phyloP scores from a whole-genome alignment of 2,797 vertebrate species.

The Chelmon rostratus region DNA sequence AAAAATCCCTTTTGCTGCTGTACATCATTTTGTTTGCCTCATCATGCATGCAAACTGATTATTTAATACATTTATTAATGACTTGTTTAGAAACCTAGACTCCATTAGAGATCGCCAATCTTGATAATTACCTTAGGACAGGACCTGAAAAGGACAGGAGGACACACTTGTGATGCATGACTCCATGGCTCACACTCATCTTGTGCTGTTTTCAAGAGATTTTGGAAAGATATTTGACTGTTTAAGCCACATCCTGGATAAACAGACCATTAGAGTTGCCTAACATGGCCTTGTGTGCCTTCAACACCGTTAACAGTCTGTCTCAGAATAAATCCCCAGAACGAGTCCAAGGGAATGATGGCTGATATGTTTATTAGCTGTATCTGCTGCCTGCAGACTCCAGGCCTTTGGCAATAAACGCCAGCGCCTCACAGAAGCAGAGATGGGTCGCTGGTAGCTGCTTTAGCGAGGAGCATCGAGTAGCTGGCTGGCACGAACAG shows the following conservation, averaged over 20 bases:
- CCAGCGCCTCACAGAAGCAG: constrained; percentile 64
- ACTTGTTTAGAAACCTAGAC: no score
- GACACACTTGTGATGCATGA: constrained; percentile 48
- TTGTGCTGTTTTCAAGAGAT: constrained; percentile 61
- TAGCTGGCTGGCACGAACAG: constrained; percentile 69
- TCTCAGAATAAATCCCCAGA: constrained; percentile 78
- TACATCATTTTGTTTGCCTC: no score
- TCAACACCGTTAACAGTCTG: constrained; percentile 56
- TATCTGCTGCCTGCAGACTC: constrained; percentile 83
- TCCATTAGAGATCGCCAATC: constrained; percentile 4
- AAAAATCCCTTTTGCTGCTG: no score
- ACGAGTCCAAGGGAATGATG: constrained; percentile 71
- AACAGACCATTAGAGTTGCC: constrained; percentile 74
- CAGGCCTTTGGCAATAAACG: constrained; percentile 74
- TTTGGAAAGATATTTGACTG: constrained; percentile 65
- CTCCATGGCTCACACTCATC: constrained; percentile 54
- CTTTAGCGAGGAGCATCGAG: constrained; percentile 47
- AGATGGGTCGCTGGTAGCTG: constrained; percentile 51
- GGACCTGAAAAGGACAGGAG: constrained; percentile 48
- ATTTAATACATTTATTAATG: no score
- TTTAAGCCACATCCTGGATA: constrained; percentile 77
- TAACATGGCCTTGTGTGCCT: constrained; percentile 71
- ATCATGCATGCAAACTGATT: no score
- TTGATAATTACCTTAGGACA: constrained; percentile 12
- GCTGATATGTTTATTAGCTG: constrained; percentile 84